Evolutionary conservation across 2,888 invertebrate species (phyloP).

Genomic region (Plagodis pulveraria): DNA sequence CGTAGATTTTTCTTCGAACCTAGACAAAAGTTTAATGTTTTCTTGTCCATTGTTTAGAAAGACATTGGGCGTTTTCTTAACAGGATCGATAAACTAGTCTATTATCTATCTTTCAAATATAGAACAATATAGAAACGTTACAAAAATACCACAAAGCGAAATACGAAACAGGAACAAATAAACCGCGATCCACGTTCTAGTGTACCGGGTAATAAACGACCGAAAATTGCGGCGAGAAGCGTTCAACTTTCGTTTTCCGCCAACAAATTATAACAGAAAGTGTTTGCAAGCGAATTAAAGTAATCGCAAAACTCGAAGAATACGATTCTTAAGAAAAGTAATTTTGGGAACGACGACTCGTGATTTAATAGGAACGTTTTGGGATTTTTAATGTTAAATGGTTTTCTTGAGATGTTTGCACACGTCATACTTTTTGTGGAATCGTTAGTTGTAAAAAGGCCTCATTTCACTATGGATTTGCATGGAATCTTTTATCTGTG

Average conservation of each 20-base stretch:
- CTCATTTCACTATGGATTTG: no score
- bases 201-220: slow-evolving; percentile 42
- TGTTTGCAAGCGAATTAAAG: slow-evolving; percentile 47
- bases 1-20: no score
- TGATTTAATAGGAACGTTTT: slow-evolving; percentile 38
- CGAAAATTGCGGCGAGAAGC: slow-evolving; percentile 45
- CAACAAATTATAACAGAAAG: slow-evolving; percentile 56
- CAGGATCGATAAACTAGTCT: no score
- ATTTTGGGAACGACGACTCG: slow-evolving; percentile 27
- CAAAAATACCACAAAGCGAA: slow-evolving; percentile 7
- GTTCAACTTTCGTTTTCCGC: slow-evolving; percentile 43
- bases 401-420: not conserved
- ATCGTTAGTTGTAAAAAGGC: no score
- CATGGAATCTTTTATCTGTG: no score
- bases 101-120: not conserved
- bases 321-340: slow-evolving; percentile 36
- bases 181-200: slow-evolving; percentile 26
- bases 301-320: slow-evolving; percentile 43
- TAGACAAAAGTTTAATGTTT: no score
- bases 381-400: slow-evolving; percentile 25
- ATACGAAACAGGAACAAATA: slow-evolving; percentile 18
- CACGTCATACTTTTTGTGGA: no score
- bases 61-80: no score
- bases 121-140: not conserved
- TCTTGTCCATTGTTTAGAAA: no score